phyloP scores from a whole-genome alignment of 1,140 invertebrate species.

The Rhynchophorus ferrugineus region DNA sequence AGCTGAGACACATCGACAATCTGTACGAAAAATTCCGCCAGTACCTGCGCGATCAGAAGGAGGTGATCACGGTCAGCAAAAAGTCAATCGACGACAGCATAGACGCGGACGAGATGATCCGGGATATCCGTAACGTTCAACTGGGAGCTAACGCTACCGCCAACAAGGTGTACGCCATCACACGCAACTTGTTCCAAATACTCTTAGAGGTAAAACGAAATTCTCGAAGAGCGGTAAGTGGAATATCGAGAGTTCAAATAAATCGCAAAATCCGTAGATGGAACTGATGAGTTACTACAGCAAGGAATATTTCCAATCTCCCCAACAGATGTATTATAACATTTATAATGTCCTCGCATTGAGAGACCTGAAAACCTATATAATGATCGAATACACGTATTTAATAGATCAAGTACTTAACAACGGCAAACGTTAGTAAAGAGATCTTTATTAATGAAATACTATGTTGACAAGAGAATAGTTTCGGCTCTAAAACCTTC shows the following conservation, averaged over 20 bases:
- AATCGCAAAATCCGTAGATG: conserved; percentile 52
- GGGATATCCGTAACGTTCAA: conserved; percentile 50
- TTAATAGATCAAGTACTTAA: conserved; percentile 64
- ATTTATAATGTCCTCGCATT: conserved; percentile 67
- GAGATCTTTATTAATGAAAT: background rate
- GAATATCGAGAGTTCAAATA: too few species aligned
- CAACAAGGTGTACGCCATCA: conserved; percentile 1
- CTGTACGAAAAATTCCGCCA: conserved; percentile 52
- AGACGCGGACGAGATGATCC: conserved; percentile 52
- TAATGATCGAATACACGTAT: conserved; percentile 79
- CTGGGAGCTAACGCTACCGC: conserved; percentile 11
- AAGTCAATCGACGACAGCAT: conserved; percentile 41
- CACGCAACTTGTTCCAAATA: background rate
- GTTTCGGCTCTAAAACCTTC: background rate
- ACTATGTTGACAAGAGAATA: background rate
- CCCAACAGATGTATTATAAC: conserved; percentile 70
- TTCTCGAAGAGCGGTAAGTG: too few species aligned
- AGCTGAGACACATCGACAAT: conserved; percentile 47
- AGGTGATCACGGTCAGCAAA: conserved; percentile 29
- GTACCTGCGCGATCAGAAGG: conserved; percentile 45
- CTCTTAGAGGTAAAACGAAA: too few species aligned
- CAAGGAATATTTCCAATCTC: conserved; percentile 56
- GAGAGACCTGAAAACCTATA: conserved; percentile 71
- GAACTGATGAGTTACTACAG: conserved; percentile 54
- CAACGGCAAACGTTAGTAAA: conserved; percentile 44